phyloP scores from a whole-genome alignment of 2,797 vertebrate genomes.

The Smutsia temminckii region DNA sequence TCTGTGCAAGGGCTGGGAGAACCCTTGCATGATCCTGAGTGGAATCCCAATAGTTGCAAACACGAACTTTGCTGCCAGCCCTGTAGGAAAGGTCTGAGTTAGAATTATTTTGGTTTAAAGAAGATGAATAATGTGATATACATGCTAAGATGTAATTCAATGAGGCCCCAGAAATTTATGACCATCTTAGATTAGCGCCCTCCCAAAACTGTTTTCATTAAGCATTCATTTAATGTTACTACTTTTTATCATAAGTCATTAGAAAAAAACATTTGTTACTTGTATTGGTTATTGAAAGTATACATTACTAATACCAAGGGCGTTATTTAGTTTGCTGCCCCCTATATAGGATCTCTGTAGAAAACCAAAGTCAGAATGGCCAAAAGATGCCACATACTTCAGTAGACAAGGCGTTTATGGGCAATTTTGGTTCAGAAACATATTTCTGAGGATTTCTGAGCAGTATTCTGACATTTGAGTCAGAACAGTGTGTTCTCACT shows the following conservation, averaged over 20 bases:
- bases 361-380: background rate
- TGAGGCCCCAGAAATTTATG: background rate
- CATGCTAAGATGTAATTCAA: background rate
- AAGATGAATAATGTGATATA: background rate
- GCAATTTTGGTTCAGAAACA: background rate
- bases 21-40: background rate
- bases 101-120: background rate
- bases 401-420: background rate
- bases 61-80: background rate
- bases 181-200: background rate
- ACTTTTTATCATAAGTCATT: background rate
- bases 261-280: background rate
- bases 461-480: background rate
- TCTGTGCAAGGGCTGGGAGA: background rate
- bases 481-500: background rate
- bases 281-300: background rate
- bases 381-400: background rate
- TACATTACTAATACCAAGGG: background rate
- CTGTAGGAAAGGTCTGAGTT: background rate
- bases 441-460: background rate
- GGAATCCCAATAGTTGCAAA: background rate
- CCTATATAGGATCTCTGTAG: background rate
- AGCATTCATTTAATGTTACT: background rate
- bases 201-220: background rate
- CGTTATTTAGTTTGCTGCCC: background rate